Evolutionary conservation across 2,888 invertebrate species (phyloP), one percentile per base, ranked within the genome.

Genomic region (Rotaria socialis): DNA sequence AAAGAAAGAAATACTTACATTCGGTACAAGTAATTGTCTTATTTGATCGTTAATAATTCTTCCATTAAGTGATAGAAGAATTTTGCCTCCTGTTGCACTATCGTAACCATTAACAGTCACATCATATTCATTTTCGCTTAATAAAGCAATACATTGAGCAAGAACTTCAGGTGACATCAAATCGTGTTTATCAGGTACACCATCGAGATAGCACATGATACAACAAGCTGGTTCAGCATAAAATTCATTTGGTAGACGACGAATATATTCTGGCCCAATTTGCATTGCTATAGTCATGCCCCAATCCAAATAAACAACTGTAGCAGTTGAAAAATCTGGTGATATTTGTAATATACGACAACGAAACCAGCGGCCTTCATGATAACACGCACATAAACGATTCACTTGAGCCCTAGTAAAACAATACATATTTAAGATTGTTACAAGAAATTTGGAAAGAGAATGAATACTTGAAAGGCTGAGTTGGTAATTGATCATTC

Each of bases 21-120:
- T 80, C 19, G 43, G n/a, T 80, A 47, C 24, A 24, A 80, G n/a
- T 47, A 80, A 80, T 80, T 43, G 24, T 47, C 47, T 24, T n/a
- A 80, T 80, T n/a, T 80, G 80, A 80, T 80, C 80, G n/a, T 80
- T 80, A n/a, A 80, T n/a, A 47, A 24, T 80, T 47, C 14, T 47
- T 47, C 47, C 47, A 47, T 80, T n/a, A 43, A 43, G 10, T 2
- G 24, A 80, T 8, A 80, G 14, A 80, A 80, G 24, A n/a, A 80
- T 19, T 80, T 43, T 80, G 2, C 80, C 47, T 3, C 47, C 47
- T 16, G 24, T 14, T 22, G 14, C 24, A 75, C 75, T 75, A 35
- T 75, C 75, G 35, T 80, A 80, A 47, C 47, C 47, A 47, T 43
- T 80, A 24, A 80, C 43, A 22, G 11, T 47, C 24, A 80, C 80